Evolutionary conservation across 2,888 invertebrate genomes (phyloP).

Genomic region (Synanthedon myopaeformis): DNA sequence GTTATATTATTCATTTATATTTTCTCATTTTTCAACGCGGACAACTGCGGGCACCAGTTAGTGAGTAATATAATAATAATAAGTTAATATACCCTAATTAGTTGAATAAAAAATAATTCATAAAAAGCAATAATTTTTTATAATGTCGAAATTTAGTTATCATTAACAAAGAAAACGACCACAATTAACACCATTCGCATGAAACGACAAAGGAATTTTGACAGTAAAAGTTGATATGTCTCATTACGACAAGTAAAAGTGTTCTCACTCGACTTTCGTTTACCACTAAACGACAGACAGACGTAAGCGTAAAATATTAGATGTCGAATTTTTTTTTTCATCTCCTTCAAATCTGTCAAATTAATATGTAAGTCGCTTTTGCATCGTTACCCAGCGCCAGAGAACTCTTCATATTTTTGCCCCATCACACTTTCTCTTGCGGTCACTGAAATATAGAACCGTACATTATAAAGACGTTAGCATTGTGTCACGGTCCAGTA

Average conservation of each 20-base stretch:
- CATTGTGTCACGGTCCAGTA: conserved; percentile 26
- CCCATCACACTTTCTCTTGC: conserved; percentile 34
- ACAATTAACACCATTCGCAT: neutral
- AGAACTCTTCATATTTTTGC: too few species aligned
- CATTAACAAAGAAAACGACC: too few species aligned
- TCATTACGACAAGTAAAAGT: neutral
- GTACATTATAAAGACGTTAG: conserved; percentile 32
- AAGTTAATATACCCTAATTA: too few species aligned
- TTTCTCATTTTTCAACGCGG: too few species aligned
- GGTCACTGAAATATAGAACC: conserved; percentile 41
- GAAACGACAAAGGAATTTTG: neutral
- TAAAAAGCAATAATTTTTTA: too few species aligned
- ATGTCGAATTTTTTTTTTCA: neutral
- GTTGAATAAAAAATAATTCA: too few species aligned
- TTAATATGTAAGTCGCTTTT: neutral
- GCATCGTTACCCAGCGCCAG: too few species aligned
- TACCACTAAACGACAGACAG: neutral
- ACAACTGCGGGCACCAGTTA: too few species aligned
- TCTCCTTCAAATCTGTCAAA: neutral
- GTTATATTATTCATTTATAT: too few species aligned
- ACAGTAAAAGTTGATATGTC: neutral
- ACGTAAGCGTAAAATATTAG: neutral
- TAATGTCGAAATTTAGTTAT: too few species aligned
- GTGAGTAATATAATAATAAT: too few species aligned
- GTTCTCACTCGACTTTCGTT: neutral